Percentiles rank a stretch among this genome's conserved stretches.
Conservation (phyloP, 2,888 invertebrate genomes). For the Ophion ellenae region DNA sequence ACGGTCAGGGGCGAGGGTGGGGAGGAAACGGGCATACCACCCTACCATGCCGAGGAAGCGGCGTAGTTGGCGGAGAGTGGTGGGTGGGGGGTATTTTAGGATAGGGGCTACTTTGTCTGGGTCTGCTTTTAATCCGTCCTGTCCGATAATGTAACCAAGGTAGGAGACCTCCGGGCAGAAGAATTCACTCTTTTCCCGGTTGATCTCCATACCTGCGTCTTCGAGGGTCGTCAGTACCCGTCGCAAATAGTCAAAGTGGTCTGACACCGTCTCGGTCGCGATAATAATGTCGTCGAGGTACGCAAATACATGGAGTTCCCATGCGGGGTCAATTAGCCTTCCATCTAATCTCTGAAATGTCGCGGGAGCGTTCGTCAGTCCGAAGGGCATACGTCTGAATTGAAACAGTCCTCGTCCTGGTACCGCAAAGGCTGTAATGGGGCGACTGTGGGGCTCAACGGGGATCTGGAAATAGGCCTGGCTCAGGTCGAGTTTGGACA, state of each 20-base stretch:
- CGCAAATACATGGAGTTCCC: slow-evolving; percentile 10
- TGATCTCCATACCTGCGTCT: slow-evolving; percentile 3
- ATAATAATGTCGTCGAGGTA: slow-evolving; percentile 17
- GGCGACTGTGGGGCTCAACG: neutral
- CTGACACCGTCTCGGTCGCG: neutral
- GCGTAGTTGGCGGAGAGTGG: no score
- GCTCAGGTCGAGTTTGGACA: slow-evolving; percentile 5
- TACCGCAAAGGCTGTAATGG: slow-evolving; percentile 10
- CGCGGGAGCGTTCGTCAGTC: slow-evolving; percentile 32
- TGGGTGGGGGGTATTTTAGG: no score
- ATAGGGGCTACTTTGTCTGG: no score
- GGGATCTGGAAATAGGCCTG: slow-evolving; percentile 11
- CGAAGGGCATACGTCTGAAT: slow-evolving; percentile 9
- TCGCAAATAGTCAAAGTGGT: neutral
- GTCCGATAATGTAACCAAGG: neutral
- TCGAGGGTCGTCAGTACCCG: neutral
- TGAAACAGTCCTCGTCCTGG: neutral
- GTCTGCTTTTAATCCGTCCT: no score
- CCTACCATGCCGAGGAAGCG: no score
- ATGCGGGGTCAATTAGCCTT: neutral
- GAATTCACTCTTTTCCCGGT: slow-evolving; percentile 12
- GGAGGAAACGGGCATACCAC: no score
- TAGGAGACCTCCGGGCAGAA: slow-evolving; percentile 8
- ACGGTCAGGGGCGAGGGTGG: no score
- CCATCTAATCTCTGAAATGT: slow-evolving; percentile 21